These are phyloP conservation scores for Upupa epops DNA, from an alignment of 2,113 vertebrate genomes.

Conservation along the genomic window DNA sequence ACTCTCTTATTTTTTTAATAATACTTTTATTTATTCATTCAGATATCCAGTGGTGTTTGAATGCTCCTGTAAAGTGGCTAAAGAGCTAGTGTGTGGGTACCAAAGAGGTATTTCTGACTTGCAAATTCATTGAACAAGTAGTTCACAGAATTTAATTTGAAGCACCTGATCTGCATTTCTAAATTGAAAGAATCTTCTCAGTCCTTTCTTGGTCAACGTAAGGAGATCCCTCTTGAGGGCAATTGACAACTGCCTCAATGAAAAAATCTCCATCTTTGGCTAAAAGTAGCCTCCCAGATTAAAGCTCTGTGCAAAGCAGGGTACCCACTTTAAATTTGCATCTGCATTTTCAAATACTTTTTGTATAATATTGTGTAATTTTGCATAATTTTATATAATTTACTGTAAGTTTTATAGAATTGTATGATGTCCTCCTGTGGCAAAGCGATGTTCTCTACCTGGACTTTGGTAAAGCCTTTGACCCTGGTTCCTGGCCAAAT, in stretches of 20 bases:
- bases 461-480: too few relatives aligned
- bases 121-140: neutral
- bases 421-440: too few relatives aligned
- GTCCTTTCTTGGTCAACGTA: neutral
- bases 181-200: neutral
- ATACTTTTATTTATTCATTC: neutral
- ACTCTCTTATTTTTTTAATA: neutral
- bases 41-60: neutral
- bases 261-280: neutral
- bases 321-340: neutral
- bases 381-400: too few relatives aligned
- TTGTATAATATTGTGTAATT: too few relatives aligned
- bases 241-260: neutral
- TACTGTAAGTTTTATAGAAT: too few relatives aligned
- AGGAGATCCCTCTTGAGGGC: neutral
- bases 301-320: neutral
- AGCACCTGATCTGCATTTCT: neutral
- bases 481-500: too few relatives aligned
- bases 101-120: neutral
- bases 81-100: neutral
- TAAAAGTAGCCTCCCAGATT: neutral
- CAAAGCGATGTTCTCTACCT: too few relatives aligned
- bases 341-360: neutral
- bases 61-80: neutral
- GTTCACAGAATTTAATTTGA: neutral